Evolutionary conservation across 1,140 invertebrate genomes (phyloP).

Genomic region (Drosophila willistoni): DNA sequence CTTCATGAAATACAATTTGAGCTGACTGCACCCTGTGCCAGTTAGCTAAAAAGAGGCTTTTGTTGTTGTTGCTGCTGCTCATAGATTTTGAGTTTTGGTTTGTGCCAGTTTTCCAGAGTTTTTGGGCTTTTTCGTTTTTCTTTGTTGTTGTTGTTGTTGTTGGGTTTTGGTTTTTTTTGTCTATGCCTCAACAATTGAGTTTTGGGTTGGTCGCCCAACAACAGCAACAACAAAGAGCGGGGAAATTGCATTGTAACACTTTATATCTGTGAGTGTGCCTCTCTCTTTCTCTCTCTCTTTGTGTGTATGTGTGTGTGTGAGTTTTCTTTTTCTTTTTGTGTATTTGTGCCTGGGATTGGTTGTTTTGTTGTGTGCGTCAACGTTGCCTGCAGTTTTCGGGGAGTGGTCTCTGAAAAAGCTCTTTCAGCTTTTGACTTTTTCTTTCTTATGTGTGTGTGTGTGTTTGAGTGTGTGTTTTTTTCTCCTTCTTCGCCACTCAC

Average conservation of each 20-base stretch:
- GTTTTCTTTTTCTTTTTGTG: constrained; percentile 63
- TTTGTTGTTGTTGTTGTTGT: neutral
- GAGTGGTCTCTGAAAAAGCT: constrained; percentile 79
- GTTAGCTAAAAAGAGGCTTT: constrained; percentile 30
- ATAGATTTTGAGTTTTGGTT: constrained; percentile 47
- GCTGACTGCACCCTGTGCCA: constrained; percentile 64
- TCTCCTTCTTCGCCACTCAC: constrained; percentile 28
- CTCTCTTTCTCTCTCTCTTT: neutral
- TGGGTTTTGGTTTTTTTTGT: constrained; percentile 48
- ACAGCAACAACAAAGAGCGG: constrained; percentile 49
- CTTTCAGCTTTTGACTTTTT: constrained; percentile 62
- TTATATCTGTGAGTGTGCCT: constrained; percentile 35
- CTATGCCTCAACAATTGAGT: constrained; percentile 69
- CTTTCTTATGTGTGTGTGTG: constrained; percentile 18
- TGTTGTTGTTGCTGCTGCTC: constrained; percentile 38
- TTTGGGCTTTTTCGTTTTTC: constrained; percentile 35
- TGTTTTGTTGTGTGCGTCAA: constrained; percentile 79
- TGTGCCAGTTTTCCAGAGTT: constrained; percentile 76
- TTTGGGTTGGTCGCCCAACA: constrained; percentile 73
- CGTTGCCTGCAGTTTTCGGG: constrained; percentile 79
- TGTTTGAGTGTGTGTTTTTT: constrained; percentile 11
- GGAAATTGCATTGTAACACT: constrained; percentile 81
- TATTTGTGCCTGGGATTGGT: constrained; percentile 81
- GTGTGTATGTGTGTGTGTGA: constrained; percentile 33
- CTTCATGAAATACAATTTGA: neutral